Evolutionary conservation across 30 jellyfish, hydroid and myxozoan species (phyloP).

Genomic region (Pseudorhiza aurosa): DNA sequence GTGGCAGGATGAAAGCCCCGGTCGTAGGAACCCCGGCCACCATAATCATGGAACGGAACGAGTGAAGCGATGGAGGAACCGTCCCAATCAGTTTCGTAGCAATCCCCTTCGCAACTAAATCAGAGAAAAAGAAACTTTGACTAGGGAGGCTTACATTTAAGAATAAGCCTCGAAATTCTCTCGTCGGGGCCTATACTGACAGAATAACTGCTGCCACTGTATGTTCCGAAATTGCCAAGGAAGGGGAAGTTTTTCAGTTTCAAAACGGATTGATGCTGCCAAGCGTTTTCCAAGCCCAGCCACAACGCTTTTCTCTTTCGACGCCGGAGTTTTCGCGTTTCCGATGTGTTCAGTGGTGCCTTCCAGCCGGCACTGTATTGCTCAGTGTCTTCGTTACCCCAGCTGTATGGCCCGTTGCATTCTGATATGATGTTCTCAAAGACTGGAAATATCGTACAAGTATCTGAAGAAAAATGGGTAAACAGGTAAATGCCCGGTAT

Average conservation of each 20-base stretch:
- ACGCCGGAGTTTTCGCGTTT: conserved; percentile 59
- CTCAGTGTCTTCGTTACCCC: conserved; percentile 71
- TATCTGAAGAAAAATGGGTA: conserved; percentile 27
- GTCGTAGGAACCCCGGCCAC: no score
- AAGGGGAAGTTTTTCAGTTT: conserved; percentile 88
- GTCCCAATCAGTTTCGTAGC: no score
- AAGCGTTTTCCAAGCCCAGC: conserved; percentile 89
- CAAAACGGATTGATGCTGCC: conserved; percentile 81
- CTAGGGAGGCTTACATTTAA: conserved; percentile 48
- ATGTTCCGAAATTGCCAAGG: conserved; percentile 82
- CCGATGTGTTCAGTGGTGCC: conserved; percentile 70
- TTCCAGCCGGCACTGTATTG: conserved; percentile 90
- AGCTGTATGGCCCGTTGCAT: conserved; percentile 81
- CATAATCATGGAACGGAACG: no score
- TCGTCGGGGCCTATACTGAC: conserved; percentile 92
- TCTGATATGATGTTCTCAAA: conserved; percentile 67
- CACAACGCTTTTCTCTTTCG: conserved; percentile 79
- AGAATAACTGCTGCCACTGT: conserved; percentile 86
- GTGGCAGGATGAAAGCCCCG: no score
- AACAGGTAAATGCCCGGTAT: no score
- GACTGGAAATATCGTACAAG: conserved; percentile 84
- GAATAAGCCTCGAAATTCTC: conserved; percentile 71
- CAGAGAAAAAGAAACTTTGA: no score
- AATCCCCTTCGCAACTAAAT: no score
- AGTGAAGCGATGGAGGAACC: no score